phyloP scores from a whole-genome alignment of 2,888 invertebrate species.

The Hydroisotoma schaefferi region DNA sequence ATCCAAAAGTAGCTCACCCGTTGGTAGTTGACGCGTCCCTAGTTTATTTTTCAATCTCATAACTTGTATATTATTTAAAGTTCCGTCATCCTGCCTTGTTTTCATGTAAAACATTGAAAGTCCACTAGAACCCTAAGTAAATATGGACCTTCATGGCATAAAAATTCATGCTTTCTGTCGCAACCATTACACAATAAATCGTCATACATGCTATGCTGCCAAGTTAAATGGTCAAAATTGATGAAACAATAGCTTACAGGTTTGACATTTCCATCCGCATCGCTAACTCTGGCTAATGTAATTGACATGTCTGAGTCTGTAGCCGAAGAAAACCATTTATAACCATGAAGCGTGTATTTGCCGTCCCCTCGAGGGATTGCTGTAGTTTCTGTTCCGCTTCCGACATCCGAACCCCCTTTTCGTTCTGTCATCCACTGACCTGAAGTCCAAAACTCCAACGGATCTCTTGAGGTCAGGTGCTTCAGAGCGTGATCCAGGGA shows the following conservation, averaged over 20 bases:
- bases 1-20: conserved; percentile 59
- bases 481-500: conserved; percentile 46
- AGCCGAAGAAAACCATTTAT: conserved; percentile 61
- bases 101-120: conserved; percentile 57
- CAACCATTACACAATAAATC: too few species aligned
- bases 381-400: conserved; percentile 56
- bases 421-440: conserved; percentile 63
- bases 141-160: background rate
- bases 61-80: conserved; percentile 57
- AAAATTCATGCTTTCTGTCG: too few species aligned
- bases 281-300: conserved; percentile 56
- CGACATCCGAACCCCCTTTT: conserved; percentile 60
- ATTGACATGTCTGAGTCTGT: conserved; percentile 59
- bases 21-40: conserved; percentile 59
- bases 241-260: conserved; percentile 9
- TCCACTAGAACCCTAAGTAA: conserved; percentile 54
- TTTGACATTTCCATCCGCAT: conserved; percentile 50
- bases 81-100: conserved; percentile 51
- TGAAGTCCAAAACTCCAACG: conserved; percentile 58
- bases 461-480: conserved; percentile 53
- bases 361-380: conserved; percentile 53
- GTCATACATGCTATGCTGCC: too few species aligned
- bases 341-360: conserved; percentile 55
- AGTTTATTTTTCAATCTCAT: conserved; percentile 58
- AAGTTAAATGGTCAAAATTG: background rate